phyloP scores from a whole-genome alignment of 2,113 vertebrate species.

The Drymodes brunneopygia region DNA sequence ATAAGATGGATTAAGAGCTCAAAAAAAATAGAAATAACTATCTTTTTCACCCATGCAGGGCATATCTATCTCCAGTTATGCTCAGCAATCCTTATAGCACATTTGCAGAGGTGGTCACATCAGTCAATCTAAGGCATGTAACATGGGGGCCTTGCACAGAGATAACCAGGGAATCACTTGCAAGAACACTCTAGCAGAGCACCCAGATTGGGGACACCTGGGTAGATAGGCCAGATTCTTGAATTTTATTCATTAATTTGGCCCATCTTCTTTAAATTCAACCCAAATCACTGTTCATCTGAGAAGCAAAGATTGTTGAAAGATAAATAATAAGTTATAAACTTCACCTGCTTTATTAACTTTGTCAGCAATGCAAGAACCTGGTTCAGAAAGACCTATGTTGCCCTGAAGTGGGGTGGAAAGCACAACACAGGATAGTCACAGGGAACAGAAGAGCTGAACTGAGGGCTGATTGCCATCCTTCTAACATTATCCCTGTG shows the following conservation, averaged over 20 bases:
- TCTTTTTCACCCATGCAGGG: background rate
- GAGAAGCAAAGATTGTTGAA: background rate
- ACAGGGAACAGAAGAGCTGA: background rate
- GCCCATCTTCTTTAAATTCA: background rate
- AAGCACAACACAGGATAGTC: background rate
- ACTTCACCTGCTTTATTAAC: background rate
- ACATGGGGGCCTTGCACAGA: background rate
- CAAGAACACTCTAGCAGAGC: background rate
- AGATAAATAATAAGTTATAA: background rate
- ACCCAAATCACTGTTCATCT: background rate
- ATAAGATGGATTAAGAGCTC: background rate
- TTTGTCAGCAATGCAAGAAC: background rate
- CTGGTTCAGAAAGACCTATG: background rate
- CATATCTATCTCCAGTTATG: background rate
- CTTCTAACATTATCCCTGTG: background rate
- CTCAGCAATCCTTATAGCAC: background rate
- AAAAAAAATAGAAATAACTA: background rate
- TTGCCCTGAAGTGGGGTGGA: background rate
- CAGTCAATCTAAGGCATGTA: background rate
- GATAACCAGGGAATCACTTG: background rate
- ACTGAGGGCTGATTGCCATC: background rate
- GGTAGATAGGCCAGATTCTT: background rate
- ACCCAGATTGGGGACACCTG: background rate
- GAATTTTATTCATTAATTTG: background rate
- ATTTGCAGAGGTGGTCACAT: background rate